phyloP scores from a whole-genome alignment of 23 tunicate genomes.

The Trididemnum nubilum region DNA sequence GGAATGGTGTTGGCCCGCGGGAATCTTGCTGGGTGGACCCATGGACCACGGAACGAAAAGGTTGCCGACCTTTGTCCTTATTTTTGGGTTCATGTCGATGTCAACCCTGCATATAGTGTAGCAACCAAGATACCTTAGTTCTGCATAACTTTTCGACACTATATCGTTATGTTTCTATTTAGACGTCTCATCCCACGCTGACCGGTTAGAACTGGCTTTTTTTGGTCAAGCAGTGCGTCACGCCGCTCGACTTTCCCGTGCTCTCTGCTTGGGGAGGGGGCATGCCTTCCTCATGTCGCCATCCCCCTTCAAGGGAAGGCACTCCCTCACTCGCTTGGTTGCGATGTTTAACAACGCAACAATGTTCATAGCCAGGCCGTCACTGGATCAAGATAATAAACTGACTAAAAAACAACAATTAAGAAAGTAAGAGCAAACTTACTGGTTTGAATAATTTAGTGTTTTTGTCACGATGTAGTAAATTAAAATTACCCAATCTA shows the following conservation, averaged over 20 bases:
- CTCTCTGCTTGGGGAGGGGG: slow-evolving; percentile 55
- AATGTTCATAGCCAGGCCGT: background rate
- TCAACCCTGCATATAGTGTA: no score
- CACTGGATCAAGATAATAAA: background rate
- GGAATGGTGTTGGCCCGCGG: no score
- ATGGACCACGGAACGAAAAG: no score
- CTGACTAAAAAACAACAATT: background rate
- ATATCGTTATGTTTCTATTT: no score
- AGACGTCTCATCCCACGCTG: no score
- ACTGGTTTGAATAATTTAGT: background rate
- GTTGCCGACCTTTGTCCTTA: no score
- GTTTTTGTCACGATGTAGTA: background rate
- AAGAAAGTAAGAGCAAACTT: slow-evolving; percentile 5
- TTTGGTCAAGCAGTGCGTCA: slow-evolving; percentile 77
- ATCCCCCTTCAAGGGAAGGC: slow-evolving; percentile 53
- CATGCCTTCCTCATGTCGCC: slow-evolving; percentile 75
- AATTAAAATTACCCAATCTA: no score
- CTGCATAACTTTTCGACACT: no score
- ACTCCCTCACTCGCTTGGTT: slow-evolving; percentile 42
- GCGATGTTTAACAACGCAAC: slow-evolving; percentile 36
- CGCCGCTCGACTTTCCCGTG: slow-evolving; percentile 74
- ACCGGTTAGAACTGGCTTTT: slow-evolving; percentile 56
- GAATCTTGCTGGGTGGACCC: no score
- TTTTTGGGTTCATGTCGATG: no score
- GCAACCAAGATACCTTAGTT: no score